A percentile compares a stretch with the other conserved stretches of the same genome.
Evolutionary conservation across 2,888 invertebrate genomes (phyloP).

Genomic region (Plusia festucae): DNA sequence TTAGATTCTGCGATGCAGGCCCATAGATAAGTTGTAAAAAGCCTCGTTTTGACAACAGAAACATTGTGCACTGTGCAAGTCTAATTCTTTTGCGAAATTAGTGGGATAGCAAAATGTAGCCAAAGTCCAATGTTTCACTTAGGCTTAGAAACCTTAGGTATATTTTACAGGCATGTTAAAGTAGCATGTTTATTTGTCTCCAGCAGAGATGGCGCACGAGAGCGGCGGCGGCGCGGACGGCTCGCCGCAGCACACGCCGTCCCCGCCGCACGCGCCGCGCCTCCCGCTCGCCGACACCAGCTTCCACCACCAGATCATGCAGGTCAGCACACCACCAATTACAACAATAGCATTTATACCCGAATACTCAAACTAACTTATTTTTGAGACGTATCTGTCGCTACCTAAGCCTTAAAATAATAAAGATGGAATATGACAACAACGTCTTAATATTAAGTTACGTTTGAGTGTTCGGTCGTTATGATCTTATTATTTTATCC

Average conservation of each 20-base stretch:
- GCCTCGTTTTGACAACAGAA: no score
- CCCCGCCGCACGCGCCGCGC: conserved; percentile 87
- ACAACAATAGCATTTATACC: not conserved
- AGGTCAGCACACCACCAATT: conserved; percentile 79
- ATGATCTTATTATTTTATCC: not conserved
- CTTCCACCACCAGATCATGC: conserved; percentile 92
- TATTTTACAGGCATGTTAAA: not conserved
- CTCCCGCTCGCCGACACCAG: conserved; percentile 89
- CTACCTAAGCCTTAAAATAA: no score
- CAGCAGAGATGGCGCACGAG: conserved; percentile 87
- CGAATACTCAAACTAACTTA: not conserved
- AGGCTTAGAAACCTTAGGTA: no score
- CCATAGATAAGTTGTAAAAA: no score
- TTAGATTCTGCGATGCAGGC: no score
- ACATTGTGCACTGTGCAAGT: no score
- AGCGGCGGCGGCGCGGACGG: conserved; percentile 77
- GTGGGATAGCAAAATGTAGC: no score
- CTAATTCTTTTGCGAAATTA: no score
- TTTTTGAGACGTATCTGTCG: no score
- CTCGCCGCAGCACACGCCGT: conserved; percentile 86
- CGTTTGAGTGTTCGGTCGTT: not conserved
- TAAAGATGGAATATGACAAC: not conserved
- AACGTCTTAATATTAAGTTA: not conserved
- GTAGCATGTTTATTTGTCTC: conserved; percentile 37
- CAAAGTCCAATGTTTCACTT: no score